Base-by-base conservation (phyloP, 2,113 vertebrate genomes). In the Panthera tigris region DNA sequence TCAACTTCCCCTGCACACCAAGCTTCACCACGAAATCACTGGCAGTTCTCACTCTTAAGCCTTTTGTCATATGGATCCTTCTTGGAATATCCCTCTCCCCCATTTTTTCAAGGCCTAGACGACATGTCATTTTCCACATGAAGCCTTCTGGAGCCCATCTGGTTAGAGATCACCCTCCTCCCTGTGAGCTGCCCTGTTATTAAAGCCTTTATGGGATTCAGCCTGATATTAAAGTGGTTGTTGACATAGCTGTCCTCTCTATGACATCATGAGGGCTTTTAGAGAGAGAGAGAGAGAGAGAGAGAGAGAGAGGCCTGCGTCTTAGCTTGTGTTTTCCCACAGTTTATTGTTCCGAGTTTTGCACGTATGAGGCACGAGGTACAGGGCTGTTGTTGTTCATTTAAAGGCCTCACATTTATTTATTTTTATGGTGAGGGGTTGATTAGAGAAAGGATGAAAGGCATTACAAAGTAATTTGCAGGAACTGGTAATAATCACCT, bases 391-490 rank as follows among this genome's bases (percentile, higher is more conserved):
- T 80, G 82, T 89, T 90, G 89, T 96, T 94, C 92, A 94, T 96
- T 97, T 86, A 89, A 78, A 97, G 94, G 97, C 50, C 45, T 61
- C 88, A 71, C 81, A 68, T 94, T 86, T 97, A 76, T 87, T 93
- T 97, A 89, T 94, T 94, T 97, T 96, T 79, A 76, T 78, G 71
- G 87, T 27, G 52, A 98, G 66, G 90, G 94, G 90, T 89, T 97
- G 95, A 96, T 97, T 97, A 94, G 88, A 91, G 71, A 86, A 96
- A 81, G 92, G 92, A 93, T 73, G 86, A 92, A 94, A 92, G 61
- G 61, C 81, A 96, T 92, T 96, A 95, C 91, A 90, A 95, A 91
- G 96, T 94, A 97, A 98, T 94, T 97, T 97, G 87, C 65, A 94
- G 85, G 69, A 88, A 96, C 85, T 97, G 93, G 89, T 93, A 94